Evolutionary conservation across 2,113 vertebrate genomes (phyloP), one percentile per base, ranked within the genome.

Genomic region (Acanthisitta chloris): DNA sequence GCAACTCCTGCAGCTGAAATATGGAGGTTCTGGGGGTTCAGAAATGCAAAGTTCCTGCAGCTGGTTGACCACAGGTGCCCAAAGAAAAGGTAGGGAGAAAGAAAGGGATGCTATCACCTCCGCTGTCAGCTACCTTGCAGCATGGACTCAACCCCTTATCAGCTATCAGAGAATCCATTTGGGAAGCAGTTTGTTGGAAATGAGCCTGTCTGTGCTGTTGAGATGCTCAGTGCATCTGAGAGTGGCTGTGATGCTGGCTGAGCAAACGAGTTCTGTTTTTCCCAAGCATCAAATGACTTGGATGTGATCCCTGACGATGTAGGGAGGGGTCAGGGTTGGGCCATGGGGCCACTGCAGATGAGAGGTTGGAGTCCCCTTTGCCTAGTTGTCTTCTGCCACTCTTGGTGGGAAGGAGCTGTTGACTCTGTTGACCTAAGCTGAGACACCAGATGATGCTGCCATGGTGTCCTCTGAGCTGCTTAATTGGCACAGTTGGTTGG

Each of bases 281-380:
- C 38, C 31, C 8, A 16, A 36, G 34, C 20, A 15, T 20, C 26
- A 55, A 62, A 62, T 9, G 26, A 40, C 40, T 31, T 0, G 0
- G 64, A 31, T n/a, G 28, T 21, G 43, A 25, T 66, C 33, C 55
- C 31, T 69, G 74, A 17, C 8, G 55, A 42, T 25, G 45, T 9
- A 45, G 11, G 11, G 5, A 24, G 9, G 17, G 28, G 40, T 28
- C 3, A 1, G 62, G 38, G n/a, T 2, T 19, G 14, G 54, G 36
- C 36, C 5, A 0, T 1, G 25, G 29, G 85, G 38, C 43, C 0
- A 1, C 64, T 66, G 55, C 19, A 20, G 33, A 6, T 12, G 54
- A 3, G 28, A n/a, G 16, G 8, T 1, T 62, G 29, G 55, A 55
- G 48, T 33, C 9, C 4, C 14, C 40, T 21, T 31, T 9, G 33